These are phyloP conservation scores for Zosterops hypoxanthus DNA, from an alignment of 2,113 vertebrate species.

Conservation along the genomic window DNA sequence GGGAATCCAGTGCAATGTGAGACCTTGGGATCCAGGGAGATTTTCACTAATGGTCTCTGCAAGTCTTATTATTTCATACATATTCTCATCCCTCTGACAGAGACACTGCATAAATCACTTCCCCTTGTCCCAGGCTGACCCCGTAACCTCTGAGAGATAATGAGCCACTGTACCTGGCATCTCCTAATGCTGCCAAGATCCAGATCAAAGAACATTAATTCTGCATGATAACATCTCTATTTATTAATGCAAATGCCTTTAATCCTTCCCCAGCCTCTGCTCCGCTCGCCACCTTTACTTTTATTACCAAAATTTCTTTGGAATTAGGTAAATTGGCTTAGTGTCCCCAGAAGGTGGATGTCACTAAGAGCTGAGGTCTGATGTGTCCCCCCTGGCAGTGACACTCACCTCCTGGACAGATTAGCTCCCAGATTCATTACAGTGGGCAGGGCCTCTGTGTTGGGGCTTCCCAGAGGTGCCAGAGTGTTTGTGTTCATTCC, in stretches of 20 bases:
- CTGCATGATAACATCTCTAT: conserved; percentile 62
- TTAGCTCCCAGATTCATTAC: neutral
- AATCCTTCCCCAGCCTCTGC: conserved; percentile 29
- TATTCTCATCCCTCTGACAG: conserved; percentile 45
- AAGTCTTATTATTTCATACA: conserved; percentile 50
- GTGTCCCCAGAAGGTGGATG: neutral
- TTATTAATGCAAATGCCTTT: conserved; percentile 69
- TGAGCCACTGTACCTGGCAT: conserved; percentile 30
- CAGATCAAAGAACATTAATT: conserved; percentile 68
- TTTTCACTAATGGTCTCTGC: conserved; percentile 38
- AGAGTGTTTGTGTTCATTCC: neutral
- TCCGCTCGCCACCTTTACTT: conserved; percentile 14
- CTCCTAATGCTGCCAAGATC: conserved; percentile 54
- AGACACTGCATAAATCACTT: conserved; percentile 58
- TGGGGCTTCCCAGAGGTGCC: neutral
- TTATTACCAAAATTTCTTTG: conserved; percentile 26
- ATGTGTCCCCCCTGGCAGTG: neutral
- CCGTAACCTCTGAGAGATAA: conserved; percentile 59
- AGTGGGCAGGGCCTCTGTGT: neutral
- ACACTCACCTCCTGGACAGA: neutral
- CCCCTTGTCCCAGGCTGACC: conserved; percentile 53
- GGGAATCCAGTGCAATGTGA: neutral
- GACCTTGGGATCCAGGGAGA: conserved; percentile 7
- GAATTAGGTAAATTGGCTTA: conserved; percentile 42
- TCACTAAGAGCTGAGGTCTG: neutral